Conservation (phyloP, 1,140 invertebrate genomes). For the Drosophila aff. region DNA sequence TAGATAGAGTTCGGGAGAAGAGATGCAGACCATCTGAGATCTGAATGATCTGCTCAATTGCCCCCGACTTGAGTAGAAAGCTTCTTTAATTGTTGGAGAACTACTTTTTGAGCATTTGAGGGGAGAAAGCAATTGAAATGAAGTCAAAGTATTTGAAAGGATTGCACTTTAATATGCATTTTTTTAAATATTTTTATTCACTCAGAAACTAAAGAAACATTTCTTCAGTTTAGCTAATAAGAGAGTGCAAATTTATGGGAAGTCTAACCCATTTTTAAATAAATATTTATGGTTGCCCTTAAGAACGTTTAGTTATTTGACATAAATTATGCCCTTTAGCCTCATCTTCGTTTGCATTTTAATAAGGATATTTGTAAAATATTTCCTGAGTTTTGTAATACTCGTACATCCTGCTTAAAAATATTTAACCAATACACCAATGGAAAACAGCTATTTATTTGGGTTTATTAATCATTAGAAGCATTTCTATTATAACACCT, state of each 20-base stretch:
- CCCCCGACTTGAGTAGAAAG: conserved; percentile 6
- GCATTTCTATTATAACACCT: background rate
- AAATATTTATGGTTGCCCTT: no score
- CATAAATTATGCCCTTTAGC: no score
- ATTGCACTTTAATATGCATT: background rate
- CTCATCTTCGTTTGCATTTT: background rate
- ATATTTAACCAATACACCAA: background rate
- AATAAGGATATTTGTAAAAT: background rate
- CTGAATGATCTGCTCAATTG: conserved; percentile 16
- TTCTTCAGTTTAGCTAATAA: background rate
- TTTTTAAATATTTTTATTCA: background rate
- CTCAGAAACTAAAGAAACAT: background rate
- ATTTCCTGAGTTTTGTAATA: background rate
- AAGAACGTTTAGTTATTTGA: background rate
- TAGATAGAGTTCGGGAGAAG: conserved; percentile 25
- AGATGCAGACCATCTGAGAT: conserved; percentile 14
- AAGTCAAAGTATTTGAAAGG: background rate
- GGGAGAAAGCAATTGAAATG: background rate
- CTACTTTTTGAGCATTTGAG: background rate
- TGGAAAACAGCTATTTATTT: background rate
- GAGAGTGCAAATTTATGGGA: no score
- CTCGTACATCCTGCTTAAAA: background rate
- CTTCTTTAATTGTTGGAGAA: conserved; percentile 12
- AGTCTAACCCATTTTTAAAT: no score
- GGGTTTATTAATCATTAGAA: background rate